Evolutionary conservation across 2,797 vertebrate genomes (phyloP).

Genomic region (Macrochelys suwanniensis): DNA sequence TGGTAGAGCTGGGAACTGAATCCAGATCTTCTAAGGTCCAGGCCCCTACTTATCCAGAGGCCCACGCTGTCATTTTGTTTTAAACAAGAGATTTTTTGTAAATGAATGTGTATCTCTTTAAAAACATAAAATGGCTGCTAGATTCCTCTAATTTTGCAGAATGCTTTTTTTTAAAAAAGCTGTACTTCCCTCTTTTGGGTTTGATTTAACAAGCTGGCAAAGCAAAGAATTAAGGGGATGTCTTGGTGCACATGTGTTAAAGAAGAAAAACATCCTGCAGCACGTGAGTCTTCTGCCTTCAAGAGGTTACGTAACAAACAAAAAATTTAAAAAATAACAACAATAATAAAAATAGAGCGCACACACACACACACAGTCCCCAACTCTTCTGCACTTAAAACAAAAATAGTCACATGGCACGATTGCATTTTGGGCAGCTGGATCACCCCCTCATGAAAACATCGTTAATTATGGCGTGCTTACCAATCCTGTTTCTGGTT

Average conservation of each 20-base stretch:
- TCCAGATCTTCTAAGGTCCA: background rate
- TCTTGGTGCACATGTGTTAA: slow-evolving; percentile 27
- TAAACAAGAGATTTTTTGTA: slow-evolving; percentile 3
- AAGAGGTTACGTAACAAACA: slow-evolving; percentile 36
- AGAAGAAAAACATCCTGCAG: background rate
- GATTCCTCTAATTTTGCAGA: slow-evolving; percentile 32
- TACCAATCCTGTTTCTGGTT: background rate
- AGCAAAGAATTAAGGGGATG: slow-evolving; percentile 45
- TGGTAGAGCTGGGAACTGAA: background rate
- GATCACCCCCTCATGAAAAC: background rate
- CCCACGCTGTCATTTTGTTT: background rate
- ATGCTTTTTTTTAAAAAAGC: slow-evolving; percentile 5
- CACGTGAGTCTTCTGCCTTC: background rate
- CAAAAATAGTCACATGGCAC: background rate
- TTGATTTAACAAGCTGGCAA: slow-evolving; percentile 31
- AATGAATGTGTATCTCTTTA: background rate
- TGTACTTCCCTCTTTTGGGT: slow-evolving; percentile 10
- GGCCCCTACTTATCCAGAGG: background rate
- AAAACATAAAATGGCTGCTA: slow-evolving; percentile 50
- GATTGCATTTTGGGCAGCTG: slow-evolving; percentile 26
- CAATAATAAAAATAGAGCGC: background rate
- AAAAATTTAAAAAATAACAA: background rate
- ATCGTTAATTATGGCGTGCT: rapidly evolving
- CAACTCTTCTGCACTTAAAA: background rate
- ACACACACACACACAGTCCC: background rate